Percentiles rank a stretch among this genome's conserved stretches.
Conservation (phyloP, 2,888 invertebrate species). For the Achlya flavicornis region DNA sequence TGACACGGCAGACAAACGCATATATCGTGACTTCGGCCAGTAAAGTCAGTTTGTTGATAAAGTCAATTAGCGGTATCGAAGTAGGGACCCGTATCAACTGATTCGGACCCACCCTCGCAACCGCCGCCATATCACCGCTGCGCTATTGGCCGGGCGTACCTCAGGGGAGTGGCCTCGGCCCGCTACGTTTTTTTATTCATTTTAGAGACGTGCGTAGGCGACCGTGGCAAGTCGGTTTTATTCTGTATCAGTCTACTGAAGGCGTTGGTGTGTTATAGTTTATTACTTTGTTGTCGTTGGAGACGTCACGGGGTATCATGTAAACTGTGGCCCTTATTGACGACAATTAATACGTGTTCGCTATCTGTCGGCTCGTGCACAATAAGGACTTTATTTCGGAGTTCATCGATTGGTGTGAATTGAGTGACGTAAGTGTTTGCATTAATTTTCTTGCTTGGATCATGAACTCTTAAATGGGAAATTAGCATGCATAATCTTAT, state of each 20-base stretch:
- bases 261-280: slow-evolving; percentile 81
- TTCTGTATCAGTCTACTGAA: slow-evolving; percentile 80
- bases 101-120: slow-evolving; percentile 75
- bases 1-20: slow-evolving; percentile 80
- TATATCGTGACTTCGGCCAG: slow-evolving; percentile 82
- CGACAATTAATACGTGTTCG: slow-evolving; percentile 62
- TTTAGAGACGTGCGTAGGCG: slow-evolving; percentile 75
- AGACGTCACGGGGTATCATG: slow-evolving; percentile 67
- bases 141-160: slow-evolving; percentile 71
- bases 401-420: slow-evolving; percentile 48
- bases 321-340: slow-evolving; percentile 72
- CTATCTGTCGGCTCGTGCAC: slow-evolving; percentile 57
- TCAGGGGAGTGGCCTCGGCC: slow-evolving; percentile 74
- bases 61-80: slow-evolving; percentile 83
- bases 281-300: slow-evolving; percentile 70
- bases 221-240: slow-evolving; percentile 67
- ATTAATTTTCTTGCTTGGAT: slow-evolving; percentile 23
- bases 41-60: slow-evolving; percentile 84
- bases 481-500: no score
- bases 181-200: slow-evolving; percentile 72
- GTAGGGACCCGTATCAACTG: slow-evolving; percentile 79
- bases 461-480: neutral
- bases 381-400: slow-evolving; percentile 67
- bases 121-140: slow-evolving; percentile 57
- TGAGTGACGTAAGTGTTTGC: slow-evolving; percentile 52